Conservation (phyloP, 2,113 vertebrate species). For the Barbus barbus region DNA sequence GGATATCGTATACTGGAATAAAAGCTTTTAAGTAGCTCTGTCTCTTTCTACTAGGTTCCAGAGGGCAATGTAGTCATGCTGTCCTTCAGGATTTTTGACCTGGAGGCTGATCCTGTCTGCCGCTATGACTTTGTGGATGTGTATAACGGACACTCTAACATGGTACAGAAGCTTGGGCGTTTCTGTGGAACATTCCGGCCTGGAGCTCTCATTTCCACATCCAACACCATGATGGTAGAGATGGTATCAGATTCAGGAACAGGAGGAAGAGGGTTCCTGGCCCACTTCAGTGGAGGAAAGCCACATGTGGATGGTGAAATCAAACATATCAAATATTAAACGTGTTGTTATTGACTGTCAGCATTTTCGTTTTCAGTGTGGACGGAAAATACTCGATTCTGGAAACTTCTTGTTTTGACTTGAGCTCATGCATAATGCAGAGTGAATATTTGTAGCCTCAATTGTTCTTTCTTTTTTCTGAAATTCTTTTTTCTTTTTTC, state of each 20-base stretch:
- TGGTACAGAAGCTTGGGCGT: conserved; percentile 81
- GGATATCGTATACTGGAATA: neutral
- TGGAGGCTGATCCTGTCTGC: conserved; percentile 84
- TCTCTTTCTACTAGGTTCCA: conserved; percentile 76
- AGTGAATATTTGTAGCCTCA: conserved; percentile 37
- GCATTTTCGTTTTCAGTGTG: neutral
- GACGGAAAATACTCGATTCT: neutral
- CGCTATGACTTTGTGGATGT: conserved; percentile 86
- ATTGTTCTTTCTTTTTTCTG: conserved; percentile 56
- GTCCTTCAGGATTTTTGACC: conserved; percentile 84
- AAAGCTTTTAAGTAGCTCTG: neutral
- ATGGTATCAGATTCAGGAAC: conserved; percentile 81
- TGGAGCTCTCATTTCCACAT: conserved; percentile 80
- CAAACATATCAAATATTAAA: neutral
- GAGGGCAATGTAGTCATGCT: conserved; percentile 83
- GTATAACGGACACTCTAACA: conserved; percentile 79
- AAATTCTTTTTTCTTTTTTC: conserved; percentile 37
- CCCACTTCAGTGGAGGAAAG: conserved; percentile 77
- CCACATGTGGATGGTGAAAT: conserved; percentile 75
- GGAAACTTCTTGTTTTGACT: neutral
- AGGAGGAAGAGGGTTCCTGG: conserved; percentile 82
- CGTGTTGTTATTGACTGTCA: neutral
- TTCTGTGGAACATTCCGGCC: conserved; percentile 91
- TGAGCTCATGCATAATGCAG: neutral
- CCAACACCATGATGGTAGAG: conserved; percentile 84